These are phyloP conservation scores for Chinchilla lanigera DNA, from an alignment of 2,113 vertebrate genomes.

Conservation along the genomic window DNA sequence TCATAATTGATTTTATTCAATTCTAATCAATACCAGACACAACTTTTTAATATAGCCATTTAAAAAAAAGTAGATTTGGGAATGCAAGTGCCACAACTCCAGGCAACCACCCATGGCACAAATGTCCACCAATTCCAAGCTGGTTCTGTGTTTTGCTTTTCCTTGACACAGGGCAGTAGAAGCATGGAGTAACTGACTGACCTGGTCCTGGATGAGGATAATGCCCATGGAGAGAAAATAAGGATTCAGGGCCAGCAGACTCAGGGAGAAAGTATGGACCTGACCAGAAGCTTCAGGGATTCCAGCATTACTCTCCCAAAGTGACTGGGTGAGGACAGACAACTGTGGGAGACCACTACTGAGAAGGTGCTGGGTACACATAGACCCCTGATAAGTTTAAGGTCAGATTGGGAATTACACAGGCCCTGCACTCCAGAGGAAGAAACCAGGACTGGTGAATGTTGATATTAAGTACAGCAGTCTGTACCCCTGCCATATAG, in stretches of 20 bases:
- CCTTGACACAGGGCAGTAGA: not conserved
- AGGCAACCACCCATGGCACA: not conserved
- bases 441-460: not conserved
- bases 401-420: not conserved
- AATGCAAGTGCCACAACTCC: not conserved
- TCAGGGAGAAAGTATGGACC: not conserved
- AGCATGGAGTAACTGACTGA: not conserved
- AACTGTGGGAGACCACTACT: not conserved
- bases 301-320: not conserved
- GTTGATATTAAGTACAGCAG: not conserved
- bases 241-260: not conserved
- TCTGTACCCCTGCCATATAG: not conserved
- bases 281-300: not conserved
- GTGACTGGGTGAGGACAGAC: not conserved
- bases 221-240: not conserved
- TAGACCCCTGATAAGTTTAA: not conserved
- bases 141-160: not conserved
- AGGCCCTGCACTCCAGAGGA: not conserved
- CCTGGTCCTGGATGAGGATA: not conserved
- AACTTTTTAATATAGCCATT: not conserved
- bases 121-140: not conserved
- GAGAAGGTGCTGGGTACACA: not conserved
- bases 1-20: conserved; percentile 7
- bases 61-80: conserved; percentile 12
- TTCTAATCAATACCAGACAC: not conserved